Evolutionary conservation across 2,113 vertebrate species (phyloP).

Genomic region (Tragelaphus scriptus): DNA sequence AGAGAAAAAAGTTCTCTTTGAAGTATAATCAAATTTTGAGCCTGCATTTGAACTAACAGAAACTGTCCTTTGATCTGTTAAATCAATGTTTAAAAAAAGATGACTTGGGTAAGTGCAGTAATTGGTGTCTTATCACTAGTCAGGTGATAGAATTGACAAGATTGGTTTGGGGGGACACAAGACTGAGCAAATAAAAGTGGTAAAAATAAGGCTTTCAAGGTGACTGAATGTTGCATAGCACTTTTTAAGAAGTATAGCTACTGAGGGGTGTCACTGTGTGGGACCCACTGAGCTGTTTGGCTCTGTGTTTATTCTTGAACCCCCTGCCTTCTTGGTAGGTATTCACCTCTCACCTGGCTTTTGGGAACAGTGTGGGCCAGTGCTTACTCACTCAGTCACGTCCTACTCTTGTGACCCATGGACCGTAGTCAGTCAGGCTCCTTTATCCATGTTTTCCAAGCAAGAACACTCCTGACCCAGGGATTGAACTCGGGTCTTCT

Average conservation of each 20-base stretch:
- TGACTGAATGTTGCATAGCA: background rate
- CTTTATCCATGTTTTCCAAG: background rate
- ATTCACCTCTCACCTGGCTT: background rate
- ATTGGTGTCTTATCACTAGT: background rate
- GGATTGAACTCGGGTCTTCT: background rate
- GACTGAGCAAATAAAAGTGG: background rate
- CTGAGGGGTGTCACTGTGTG: background rate
- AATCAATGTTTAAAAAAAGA: background rate
- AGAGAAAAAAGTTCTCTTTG: background rate
- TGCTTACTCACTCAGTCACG: background rate
- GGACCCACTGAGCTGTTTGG: too few relatives aligned
- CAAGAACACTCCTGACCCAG: background rate
- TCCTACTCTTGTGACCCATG: background rate
- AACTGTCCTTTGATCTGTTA: background rate
- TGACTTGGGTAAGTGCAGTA: background rate
- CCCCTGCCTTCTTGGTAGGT: background rate
- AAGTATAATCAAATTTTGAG: background rate
- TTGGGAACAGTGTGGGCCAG: accelerated
- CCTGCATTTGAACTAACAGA: background rate
- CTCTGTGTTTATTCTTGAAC: background rate
- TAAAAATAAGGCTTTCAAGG: background rate
- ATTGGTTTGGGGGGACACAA: background rate
- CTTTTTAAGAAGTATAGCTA: background rate
- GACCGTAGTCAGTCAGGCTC: background rate
- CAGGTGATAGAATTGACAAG: background rate